Base-by-base conservation (phyloP, 2,888 invertebrate genomes). In the Serrognathus titanus region DNA sequence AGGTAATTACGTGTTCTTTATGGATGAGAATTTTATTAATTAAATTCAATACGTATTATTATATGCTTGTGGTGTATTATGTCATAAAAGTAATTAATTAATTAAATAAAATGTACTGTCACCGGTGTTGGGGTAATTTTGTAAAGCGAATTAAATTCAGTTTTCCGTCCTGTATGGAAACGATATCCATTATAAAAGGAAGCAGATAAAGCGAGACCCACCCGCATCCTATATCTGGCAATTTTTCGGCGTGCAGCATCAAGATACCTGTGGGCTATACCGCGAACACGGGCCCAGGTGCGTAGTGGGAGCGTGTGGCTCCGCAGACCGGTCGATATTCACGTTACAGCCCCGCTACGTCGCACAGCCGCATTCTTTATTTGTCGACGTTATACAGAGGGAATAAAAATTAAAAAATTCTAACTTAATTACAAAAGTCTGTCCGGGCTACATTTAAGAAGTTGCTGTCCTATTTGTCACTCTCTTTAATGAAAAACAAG, bases 321-420 rank as follows among this genome's bases (percentile, higher is more conserved):
- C 58, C 41, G 54, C 55, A 57, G 58, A 56, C 58, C 36, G 62
- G 57, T 62, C 62, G 58, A 62, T 62, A 62, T 55, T 57, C 58
- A 55, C 55, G 55, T 51, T 55, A 55, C 55, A 41, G 43, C 49
- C 16, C 48, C 48, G 41, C 37, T 48, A 52, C 48, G 49, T 51
- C 48, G 51, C 56, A 43, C 48, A 38, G 39, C 38, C 48, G 51
- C 57, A 57, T 52, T 41, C 39, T 52, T 53, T 48, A 52, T 57
- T 51, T 52, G 52, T 53, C 52, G 36, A 46, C 20, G 8, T 53
- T 45, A 20, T 38, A 11, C n/a, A 9, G 43, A 16, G 43, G 49
- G 46, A 47, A 53, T 48, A 49, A 58, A 49, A 58, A 49, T 53
- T 43, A 54, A 49, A 51, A 58, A 46, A 50, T 50, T 53, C 53